A percentile compares a stretch with the other conserved stretches of the same genome.
These are phyloP conservation scores for Siniperca scherzeri DNA, from an alignment of 2,797 vertebrate genomes.

Conservation along the genomic window DNA sequence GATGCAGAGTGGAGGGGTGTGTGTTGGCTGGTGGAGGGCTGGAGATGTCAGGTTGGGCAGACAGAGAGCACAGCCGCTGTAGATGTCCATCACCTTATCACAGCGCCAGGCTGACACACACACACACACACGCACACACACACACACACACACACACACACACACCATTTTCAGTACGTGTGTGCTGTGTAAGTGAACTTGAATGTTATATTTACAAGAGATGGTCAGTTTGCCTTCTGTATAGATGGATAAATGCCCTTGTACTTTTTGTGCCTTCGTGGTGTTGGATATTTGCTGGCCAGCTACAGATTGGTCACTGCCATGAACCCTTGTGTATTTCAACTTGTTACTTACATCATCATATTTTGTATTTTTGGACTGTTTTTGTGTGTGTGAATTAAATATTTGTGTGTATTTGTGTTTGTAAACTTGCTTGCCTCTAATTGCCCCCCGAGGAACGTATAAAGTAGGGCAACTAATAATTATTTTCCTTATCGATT, in stretches of 20 bases:
- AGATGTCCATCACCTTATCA: slow-evolving; percentile 97
- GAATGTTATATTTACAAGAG: no score
- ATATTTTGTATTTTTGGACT: no score
- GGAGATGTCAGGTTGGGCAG: slow-evolving; percentile 96
- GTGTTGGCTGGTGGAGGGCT: slow-evolving; percentile 86
- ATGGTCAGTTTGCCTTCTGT: not conserved
- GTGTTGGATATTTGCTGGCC: no score
- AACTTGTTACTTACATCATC: not conserved
- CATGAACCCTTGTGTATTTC: no score
- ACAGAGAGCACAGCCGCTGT: slow-evolving; percentile 95
- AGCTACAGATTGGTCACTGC: no score
- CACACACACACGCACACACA: slow-evolving; percentile 24
- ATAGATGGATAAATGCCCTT: no score
- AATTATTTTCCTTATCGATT: not conserved
- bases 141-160: not conserved
- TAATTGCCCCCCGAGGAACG: no score
- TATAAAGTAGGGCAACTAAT: not conserved
- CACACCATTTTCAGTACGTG: not conserved
- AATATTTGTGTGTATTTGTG: not conserved
- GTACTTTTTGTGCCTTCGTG: no score
- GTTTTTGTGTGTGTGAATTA: no score
- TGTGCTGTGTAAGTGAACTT: not conserved
- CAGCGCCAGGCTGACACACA: slow-evolving; percentile 90
- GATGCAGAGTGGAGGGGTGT: slow-evolving; percentile 92
- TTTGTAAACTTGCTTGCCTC: not conserved